Conservation (phyloP, 2,888 invertebrate genomes). For the Cantharis lateralis region DNA sequence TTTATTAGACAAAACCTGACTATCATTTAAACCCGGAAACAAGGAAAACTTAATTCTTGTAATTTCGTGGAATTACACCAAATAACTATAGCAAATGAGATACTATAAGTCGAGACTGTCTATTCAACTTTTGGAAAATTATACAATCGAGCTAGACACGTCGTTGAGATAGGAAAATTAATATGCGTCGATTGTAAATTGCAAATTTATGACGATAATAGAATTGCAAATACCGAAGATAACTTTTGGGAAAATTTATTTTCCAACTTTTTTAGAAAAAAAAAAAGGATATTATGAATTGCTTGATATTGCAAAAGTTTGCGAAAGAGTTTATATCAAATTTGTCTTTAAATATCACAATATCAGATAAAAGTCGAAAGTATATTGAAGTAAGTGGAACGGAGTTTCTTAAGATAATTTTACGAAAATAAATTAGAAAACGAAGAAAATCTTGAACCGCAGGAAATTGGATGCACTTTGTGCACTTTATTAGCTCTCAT, state of each 20-base stretch:
- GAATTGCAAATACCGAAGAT: not conserved
- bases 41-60: not conserved
- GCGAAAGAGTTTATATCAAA: not conserved
- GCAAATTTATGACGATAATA: not conserved
- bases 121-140: not conserved
- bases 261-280: not conserved
- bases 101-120: not conserved
- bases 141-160: not conserved
- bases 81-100: slow-evolving; percentile 1
- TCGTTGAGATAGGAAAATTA: not conserved
- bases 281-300: not conserved
- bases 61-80: not conserved
- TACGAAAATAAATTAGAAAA: not conserved
- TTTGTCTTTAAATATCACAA: not conserved
- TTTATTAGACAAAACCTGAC: slow-evolving; percentile 2
- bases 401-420: not conserved
- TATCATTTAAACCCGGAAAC: not conserved
- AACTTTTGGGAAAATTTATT: not conserved
- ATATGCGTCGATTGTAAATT: not conserved
- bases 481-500: not conserved
- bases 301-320: not conserved
- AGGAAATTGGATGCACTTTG: not conserved
- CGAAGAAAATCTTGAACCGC: not conserved
- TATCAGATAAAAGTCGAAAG: not conserved
- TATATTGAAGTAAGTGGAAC: not conserved